Evolutionary conservation across 2,113 vertebrate genomes (phyloP).

Genomic region (Micronycteris hirsuta): DNA sequence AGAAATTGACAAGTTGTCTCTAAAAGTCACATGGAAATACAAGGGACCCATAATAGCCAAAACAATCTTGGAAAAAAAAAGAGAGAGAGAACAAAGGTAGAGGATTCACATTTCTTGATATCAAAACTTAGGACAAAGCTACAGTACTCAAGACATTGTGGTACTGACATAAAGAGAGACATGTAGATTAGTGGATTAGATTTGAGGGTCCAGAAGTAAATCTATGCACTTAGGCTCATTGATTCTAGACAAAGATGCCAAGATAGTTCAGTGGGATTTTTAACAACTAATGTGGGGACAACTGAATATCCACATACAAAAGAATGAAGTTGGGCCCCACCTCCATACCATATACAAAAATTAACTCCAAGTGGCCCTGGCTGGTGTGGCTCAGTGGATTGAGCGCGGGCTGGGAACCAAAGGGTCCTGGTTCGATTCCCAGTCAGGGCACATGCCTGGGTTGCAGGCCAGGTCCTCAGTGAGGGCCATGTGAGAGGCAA

Average conservation of each 20-base stretch:
- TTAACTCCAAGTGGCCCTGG: not conserved
- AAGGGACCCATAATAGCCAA: not conserved
- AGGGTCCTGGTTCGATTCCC: too few species aligned
- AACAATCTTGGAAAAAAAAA: too few species aligned
- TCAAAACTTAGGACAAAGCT: slow-evolving; percentile 18
- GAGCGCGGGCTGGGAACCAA: too few species aligned
- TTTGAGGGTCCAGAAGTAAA: not conserved
- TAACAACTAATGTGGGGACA: not conserved
- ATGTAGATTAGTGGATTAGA: not conserved
- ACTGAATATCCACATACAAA: not conserved
- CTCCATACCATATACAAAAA: not conserved
- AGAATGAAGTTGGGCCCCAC: not conserved
- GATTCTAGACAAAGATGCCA: not conserved
- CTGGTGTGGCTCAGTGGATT: too few species aligned
- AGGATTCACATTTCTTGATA: not conserved
- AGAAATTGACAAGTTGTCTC: not conserved
- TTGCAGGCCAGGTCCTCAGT: too few species aligned
- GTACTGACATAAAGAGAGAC: not conserved
- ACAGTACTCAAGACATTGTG: not conserved
- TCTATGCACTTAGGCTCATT: not conserved
- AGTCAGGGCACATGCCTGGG: too few species aligned
- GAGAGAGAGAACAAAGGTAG: not conserved
- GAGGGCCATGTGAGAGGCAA: too few species aligned
- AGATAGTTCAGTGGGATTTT: not conserved
- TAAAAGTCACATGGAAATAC: not conserved